phyloP scores from a whole-genome alignment of 2,797 vertebrate genomes.

The Urocyon cinereoargenteus region DNA sequence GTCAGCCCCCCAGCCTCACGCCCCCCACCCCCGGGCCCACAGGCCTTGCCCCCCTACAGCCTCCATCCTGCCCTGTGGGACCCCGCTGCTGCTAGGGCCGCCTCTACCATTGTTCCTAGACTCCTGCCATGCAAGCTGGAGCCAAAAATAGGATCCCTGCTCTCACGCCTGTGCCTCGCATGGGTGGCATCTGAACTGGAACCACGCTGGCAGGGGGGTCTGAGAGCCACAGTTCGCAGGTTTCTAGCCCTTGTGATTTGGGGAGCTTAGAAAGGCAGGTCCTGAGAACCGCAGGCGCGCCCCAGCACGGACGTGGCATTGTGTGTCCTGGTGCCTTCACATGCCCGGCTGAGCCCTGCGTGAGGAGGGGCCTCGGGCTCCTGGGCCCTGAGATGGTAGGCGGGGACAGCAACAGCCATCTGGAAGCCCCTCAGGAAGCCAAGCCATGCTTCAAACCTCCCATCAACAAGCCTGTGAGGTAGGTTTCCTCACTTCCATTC shows the following conservation, averaged over 20 bases:
- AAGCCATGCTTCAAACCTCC: not conserved
- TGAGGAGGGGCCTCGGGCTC: not conserved
- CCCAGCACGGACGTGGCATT: not conserved
- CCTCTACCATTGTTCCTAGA: not conserved
- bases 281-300: not conserved
- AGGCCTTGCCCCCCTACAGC: no score
- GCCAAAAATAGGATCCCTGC: not conserved
- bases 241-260: not conserved
- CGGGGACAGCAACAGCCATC: not conserved
- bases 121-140: not conserved
- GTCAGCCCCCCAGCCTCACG: not conserved
- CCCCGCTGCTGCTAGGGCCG: rapidly evolving
- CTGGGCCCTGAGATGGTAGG: not conserved
- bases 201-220: not conserved
- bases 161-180: not conserved
- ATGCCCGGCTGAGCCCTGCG: not conserved
- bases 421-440: not conserved
- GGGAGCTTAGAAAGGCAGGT: not conserved
- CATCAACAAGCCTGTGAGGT: not conserved
- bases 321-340: not conserved
- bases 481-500: not conserved
- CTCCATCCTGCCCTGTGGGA: not conserved
- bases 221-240: not conserved
- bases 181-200: not conserved
- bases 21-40: not conserved